Conservation (phyloP, 2,888 invertebrate species). For the Saturnia pavonia region DNA sequence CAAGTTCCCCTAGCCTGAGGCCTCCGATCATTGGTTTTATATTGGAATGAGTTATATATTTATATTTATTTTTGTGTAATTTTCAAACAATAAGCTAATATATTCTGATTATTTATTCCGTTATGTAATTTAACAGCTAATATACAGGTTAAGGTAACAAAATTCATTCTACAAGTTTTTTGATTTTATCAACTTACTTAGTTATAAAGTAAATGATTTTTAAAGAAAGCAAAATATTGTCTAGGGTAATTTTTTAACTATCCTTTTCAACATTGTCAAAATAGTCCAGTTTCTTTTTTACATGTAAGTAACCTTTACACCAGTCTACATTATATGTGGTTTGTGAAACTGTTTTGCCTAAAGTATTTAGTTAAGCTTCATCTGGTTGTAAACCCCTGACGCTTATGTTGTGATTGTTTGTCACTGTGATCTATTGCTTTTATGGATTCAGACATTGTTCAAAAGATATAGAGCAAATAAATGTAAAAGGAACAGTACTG, state of each 20-base stretch:
- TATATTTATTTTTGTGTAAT: neutral
- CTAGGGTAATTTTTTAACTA: no score
- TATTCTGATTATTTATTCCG: neutral
- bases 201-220: neutral
- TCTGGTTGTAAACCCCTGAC: neutral
- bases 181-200: neutral
- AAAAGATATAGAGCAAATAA: neutral
- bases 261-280: no score
- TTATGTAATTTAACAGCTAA: no score
- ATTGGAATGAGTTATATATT: no score
- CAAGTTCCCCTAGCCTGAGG: neutral
- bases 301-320: neutral
- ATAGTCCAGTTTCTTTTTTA: neutral
- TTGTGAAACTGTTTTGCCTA: neutral
- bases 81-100: neutral
- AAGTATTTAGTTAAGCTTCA: neutral
- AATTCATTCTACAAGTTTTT: neutral
- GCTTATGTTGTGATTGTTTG: neutral
- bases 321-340: neutral
- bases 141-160: neutral
- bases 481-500: neutral
- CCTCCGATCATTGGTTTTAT: no score
- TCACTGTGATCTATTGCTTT: neutral
- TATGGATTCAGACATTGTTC: neutral
- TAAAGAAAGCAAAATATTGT: no score